Evolutionary conservation across 2,113 vertebrate genomes (phyloP), one percentile per base, ranked within the genome.

Genomic region (Cheilinus undulatus): DNA sequence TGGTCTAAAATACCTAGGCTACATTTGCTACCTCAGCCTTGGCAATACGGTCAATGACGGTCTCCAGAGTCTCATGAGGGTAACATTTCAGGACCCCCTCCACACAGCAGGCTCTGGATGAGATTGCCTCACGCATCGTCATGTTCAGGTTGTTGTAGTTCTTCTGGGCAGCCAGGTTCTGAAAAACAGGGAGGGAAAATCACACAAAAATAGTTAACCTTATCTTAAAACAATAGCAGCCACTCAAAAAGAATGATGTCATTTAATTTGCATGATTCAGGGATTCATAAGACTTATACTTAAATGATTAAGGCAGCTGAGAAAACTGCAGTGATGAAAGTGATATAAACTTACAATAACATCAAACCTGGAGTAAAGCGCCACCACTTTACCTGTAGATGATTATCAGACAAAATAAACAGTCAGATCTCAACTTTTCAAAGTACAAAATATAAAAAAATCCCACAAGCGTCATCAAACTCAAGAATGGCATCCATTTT

Each of bases 1-100:
- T n/a, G n/a, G n/a, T n/a, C n/a, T n/a, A n/a, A n/a, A n/a, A n/a
- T n/a, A n/a, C n/a, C n/a, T n/a, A n/a, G n/a, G 26, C 8, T 7
- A 10, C 14, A 5, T 3, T 12, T 3, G 13, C 28, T 87, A 99
- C 97, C 95, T 99, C 97, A 17, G 96, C 97, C 66, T 90, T 84
- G 4, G 92, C 95, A 0, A 99, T 97, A 62, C 97, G 96, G 83
- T 98, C 93, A 0, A 99, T 97, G 80, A 99, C 80, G 53, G 92
- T 94, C 82, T 96, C 95, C 88, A 99, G 86, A 0, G 94, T 97
- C 81, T 99, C 97, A 0, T 98, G 74, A 2, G 95, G 95, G 82
- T 95, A 96, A 89, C 97, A 99, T 83, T 95, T 98, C 49, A 99
- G 94, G 26, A 99, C 97, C 0, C 96, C 97, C 59, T 98, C 97